Evolutionary conservation across 2,888 invertebrate species (phyloP), one percentile per base, ranked within the genome.

Genomic region (Spisula solida): DNA sequence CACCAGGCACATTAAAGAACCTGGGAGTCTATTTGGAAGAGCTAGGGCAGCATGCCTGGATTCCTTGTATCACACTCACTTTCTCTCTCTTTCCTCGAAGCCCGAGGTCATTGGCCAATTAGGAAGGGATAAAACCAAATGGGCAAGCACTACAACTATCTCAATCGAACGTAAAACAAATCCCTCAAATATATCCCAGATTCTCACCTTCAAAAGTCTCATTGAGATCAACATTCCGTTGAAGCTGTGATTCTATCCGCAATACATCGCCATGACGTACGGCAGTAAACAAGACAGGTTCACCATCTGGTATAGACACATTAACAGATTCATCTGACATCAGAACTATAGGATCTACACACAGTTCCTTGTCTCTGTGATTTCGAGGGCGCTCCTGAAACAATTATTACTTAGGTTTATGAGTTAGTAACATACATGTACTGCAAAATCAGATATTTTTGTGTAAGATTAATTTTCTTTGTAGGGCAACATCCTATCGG

Each of bases 221-320:
- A 81, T 94, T 93, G 0, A 94, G 31, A 78, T 93, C 92, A 25
- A 91, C 79, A 1, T 89, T 90, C 14, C 85, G 81, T n/a, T 91
- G 81, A 4, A 93, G 34, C 80, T 86, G 86, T 10, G 90, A 81
- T 31, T 90, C 88, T 10, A 94, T 86, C 92, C 92, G 93, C 16
- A 86, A 81, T 12, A 84, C 56, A 81, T 94, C 93, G 66, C 91
- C 89, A 81, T 88, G 92, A 12, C 94, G 90, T 0, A 93, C 88
- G 31, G 94, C 94, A 25, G 90, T 51, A 81, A 93, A 94, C 31
- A 94, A 83, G 0, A 88, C 88, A 14, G 90, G 90, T 81, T 94
- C 94, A 47, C 91, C 92, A 5, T 89, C 88, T 29, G 93, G 93
- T 10, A 93, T 81, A 1, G 81, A 82, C 14, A 92, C 86, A 16